These are phyloP conservation scores for Bubo blakistoni DNA, from an alignment of 2,113 vertebrate genomes.

Conservation along the genomic window DNA sequence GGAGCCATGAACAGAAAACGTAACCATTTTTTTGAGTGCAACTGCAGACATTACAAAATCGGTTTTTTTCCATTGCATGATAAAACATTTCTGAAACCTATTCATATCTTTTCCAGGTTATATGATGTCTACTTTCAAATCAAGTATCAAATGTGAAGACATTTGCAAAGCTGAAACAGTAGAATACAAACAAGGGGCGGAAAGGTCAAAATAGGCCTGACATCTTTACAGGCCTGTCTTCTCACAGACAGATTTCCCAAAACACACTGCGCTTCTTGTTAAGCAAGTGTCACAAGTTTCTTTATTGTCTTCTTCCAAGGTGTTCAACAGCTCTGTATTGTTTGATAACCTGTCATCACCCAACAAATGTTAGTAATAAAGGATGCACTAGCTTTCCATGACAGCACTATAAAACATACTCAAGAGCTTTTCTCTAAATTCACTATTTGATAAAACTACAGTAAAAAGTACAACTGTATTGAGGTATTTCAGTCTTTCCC, in stretches of 20 bases:
- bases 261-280: slow-evolving; percentile 11
- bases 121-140: not conserved
- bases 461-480: not conserved
- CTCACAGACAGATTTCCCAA: not conserved
- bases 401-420: not conserved
- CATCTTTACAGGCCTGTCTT: not conserved
- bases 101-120: not conserved
- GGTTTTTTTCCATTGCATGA: accelerated
- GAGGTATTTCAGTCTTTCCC: not conserved
- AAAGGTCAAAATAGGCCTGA: not conserved
- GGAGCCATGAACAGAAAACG: not conserved
- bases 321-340: slow-evolving; percentile 6
- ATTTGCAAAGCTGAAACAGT: not conserved
- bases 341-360: slow-evolving; percentile 28
- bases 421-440: not conserved
- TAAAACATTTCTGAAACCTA: not conserved
- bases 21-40: not conserved
- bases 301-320: not conserved
- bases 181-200: not conserved
- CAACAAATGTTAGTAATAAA: slow-evolving; percentile 36
- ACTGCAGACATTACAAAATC: not conserved
- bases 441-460: not conserved
- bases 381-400: not conserved
- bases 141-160: not conserved
- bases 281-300: slow-evolving; percentile 7